Evolutionary conservation across 92 coral and sea anemone genomes (phyloP).

Genomic region (Epizoanthus rinbou): DNA sequence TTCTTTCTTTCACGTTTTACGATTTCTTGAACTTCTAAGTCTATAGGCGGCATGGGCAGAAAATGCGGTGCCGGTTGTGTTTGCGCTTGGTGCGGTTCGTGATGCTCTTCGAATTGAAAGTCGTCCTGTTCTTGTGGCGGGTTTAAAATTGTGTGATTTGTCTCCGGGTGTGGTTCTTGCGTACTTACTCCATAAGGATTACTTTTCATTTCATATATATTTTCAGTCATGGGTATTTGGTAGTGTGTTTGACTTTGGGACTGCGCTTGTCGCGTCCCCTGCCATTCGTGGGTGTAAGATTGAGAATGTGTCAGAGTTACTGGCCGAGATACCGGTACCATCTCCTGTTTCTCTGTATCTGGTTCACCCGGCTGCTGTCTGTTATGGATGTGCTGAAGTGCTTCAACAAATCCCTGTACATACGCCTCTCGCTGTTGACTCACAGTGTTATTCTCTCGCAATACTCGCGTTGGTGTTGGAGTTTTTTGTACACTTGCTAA

Average conservation of each 20-base stretch:
- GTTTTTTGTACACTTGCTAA: slow-evolving; percentile 84
- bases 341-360: slow-evolving; percentile 42
- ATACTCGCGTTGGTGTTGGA: slow-evolving; percentile 66
- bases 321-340: background rate
- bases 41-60: slow-evolving; percentile 90
- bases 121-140: slow-evolving; percentile 55
- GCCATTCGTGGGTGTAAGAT: slow-evolving; percentile 32
- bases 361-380: slow-evolving; percentile 63
- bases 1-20: slow-evolving; percentile 96
- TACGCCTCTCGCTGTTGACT: slow-evolving; percentile 88
- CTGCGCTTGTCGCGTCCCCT: background rate
- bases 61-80: slow-evolving; percentile 47
- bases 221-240: slow-evolving; percentile 38
- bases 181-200: slow-evolving; percentile 26
- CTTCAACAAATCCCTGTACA: slow-evolving; percentile 95
- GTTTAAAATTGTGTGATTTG: slow-evolving; percentile 19
- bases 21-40: slow-evolving; percentile 92
- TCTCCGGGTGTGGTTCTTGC: slow-evolving; percentile 18
- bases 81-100: slow-evolving; percentile 28
- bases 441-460: slow-evolving; percentile 69
- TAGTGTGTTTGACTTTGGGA: slow-evolving; percentile 36
- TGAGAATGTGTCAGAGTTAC: slow-evolving; percentile 27
- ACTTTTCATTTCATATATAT: slow-evolving; percentile 42
- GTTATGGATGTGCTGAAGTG: slow-evolving; percentile 90
- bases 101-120: slow-evolving; percentile 50